Base-by-base conservation (phyloP, 2,113 vertebrate genomes). In the Lutjanus erythropterus region DNA sequence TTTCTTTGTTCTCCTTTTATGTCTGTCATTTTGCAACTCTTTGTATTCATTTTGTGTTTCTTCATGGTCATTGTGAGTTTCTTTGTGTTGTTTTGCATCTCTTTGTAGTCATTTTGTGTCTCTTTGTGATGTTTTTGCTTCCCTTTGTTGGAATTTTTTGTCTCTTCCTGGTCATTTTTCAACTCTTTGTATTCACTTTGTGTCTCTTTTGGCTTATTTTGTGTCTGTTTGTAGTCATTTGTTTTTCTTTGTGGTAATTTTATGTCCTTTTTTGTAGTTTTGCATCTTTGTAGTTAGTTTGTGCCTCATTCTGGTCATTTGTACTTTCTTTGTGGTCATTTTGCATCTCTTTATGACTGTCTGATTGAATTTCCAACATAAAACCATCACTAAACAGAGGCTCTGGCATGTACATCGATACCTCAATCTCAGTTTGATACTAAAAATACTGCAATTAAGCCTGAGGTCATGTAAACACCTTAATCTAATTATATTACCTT, bases 401-500 rank as follows among this genome's bases (percentile, higher is more conserved):
- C 16, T n/a, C 31, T 19, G 35, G 1, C 47, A 64, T 39, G 11
- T 46, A 37, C 61, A 68, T 56, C 1, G 2, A 76, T 60, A 31
- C 23, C 0, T 61, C 37, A 76, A 35, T 62, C 69, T 42, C 23
- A 76, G 33, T 68, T 65, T 61, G 3, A 83, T 55, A 56, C 65
- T 56, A 25, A 59, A 79, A 31, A 66, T 59, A 77, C 67, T 23
- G 59, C 71, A 53, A 16, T 79, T 84, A 62, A 59, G 47, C 59
- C 64, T 1, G 50, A 46, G 66, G 80, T 81, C 80, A 42, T 15
- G 52, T 76, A 79, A 83, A 88, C 73, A 91, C 83, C 78, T 72
- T 83, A 23, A 84, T 84, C 66, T 81, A 86, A 86, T 90, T 86
- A 80, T 82, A 72, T 74, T 61, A 82, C 69, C 61, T 85, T 86